phyloP scores from a whole-genome alignment of 1,140 invertebrate species.

The Drosophila parvula region DNA sequence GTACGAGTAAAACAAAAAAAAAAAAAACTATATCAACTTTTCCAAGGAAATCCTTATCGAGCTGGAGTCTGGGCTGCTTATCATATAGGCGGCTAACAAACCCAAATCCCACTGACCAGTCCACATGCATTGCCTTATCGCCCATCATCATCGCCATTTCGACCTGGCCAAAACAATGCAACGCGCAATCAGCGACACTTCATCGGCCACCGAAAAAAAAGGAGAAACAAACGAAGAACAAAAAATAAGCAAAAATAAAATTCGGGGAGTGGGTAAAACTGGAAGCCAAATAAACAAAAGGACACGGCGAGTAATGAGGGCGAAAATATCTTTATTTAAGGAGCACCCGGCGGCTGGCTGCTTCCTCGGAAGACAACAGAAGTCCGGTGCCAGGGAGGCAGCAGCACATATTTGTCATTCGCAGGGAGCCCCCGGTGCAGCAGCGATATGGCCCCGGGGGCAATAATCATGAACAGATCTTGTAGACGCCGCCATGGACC shows the following conservation, averaged over 20 bases:
- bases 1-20: conserved; percentile 4
- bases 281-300: conserved; percentile 71
- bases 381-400: conserved; percentile 37
- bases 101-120: conserved; percentile 57
- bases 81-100: conserved; percentile 63
- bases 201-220: conserved; percentile 63
- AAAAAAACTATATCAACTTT: conserved; percentile 34
- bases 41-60: conserved; percentile 60
- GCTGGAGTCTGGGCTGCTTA: conserved; percentile 32
- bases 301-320: conserved; percentile 79
- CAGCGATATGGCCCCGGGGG: conserved; percentile 64
- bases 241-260: conserved; percentile 9
- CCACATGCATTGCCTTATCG: conserved; percentile 66
- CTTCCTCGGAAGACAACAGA: conserved; percentile 65
- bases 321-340: conserved; percentile 83
- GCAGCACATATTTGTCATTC: conserved; percentile 75
- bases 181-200: conserved; percentile 83
- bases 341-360: conserved; percentile 43
- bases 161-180: conserved; percentile 75
- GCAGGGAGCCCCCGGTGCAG: conserved; percentile 49
- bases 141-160: conserved; percentile 48
- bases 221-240: conserved; percentile 13
- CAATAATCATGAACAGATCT: conserved; percentile 78
- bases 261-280: conserved; percentile 8
- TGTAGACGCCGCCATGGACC: conserved; percentile 63